Evolutionary conservation across 2,797 vertebrate genomes (phyloP).

Genomic region (Leptatherina wallacei): DNA sequence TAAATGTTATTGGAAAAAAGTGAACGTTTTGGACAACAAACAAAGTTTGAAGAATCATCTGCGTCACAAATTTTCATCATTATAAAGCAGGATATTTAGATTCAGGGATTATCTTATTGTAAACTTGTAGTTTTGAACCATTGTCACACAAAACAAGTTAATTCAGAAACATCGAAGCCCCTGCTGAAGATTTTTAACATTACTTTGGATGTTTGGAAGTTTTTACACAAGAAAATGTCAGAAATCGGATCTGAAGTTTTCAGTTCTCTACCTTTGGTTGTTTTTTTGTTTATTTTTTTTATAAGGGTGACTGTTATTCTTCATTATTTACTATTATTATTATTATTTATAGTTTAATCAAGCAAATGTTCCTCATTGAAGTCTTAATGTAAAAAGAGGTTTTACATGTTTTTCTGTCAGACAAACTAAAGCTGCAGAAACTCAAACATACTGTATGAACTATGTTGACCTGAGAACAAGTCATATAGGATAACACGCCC

Average conservation of each 20-base stretch:
- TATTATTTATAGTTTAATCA: neutral
- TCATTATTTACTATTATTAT: no score
- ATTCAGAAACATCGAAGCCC: neutral
- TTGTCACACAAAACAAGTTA: neutral
- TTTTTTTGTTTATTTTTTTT: neutral
- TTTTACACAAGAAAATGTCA: neutral
- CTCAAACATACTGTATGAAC: neutral
- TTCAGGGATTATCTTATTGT: neutral
- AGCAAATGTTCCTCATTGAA: neutral
- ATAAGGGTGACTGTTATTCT: neutral
- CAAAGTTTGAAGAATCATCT: neutral
- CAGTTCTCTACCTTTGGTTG: neutral
- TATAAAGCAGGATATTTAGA: neutral
- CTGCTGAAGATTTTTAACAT: no score
- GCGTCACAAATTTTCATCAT: neutral
- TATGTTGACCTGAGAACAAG: neutral
- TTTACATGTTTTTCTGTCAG: neutral
- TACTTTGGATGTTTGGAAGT: neutral
- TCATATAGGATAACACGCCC: constrained; percentile 37
- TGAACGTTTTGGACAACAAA: neutral
- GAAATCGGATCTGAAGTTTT: neutral
- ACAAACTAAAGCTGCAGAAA: constrained; percentile 1
- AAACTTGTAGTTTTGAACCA: neutral
- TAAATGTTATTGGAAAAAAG: neutral
- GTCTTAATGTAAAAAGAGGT: neutral